A percentile compares a stretch with the other conserved stretches of the same genome.
These are phyloP conservation scores for Istiophorus platypterus DNA, from an alignment of 2,113 vertebrate genomes.

Conservation along the genomic window DNA sequence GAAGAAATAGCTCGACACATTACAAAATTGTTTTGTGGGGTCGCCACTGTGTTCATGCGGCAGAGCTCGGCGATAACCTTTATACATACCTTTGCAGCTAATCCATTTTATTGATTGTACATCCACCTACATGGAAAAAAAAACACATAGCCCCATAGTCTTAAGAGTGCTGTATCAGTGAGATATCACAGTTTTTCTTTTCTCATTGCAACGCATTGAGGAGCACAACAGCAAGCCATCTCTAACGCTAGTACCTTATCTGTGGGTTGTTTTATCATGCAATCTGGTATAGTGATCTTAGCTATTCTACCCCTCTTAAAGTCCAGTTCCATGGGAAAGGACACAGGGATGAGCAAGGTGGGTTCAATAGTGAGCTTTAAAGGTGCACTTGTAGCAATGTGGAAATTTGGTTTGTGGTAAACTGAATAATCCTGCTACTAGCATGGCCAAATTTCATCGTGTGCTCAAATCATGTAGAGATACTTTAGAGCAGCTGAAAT, in stretches of 20 bases:
- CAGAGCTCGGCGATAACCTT: slow-evolving; percentile 80
- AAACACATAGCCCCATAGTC: slow-evolving; percentile 55
- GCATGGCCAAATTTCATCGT: not conserved
- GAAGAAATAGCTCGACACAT: slow-evolving; percentile 75
- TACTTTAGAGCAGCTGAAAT: not conserved
- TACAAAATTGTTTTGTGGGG: slow-evolving; percentile 79
- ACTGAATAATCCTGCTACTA: slow-evolving; percentile 10
- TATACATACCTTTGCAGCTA: slow-evolving; percentile 81
- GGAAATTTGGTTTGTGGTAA: slow-evolving; percentile 4
- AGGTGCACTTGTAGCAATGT: slow-evolving; percentile 10
- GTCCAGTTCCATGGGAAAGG: slow-evolving; percentile 67
- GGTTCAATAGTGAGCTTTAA: slow-evolving; percentile 29
- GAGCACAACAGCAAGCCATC: slow-evolving; percentile 60
- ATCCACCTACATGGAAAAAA: slow-evolving; percentile 62
- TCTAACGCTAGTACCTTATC: slow-evolving; percentile 73
- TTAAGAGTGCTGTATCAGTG: slow-evolving; percentile 75
- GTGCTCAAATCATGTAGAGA: not conserved
- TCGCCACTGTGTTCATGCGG: slow-evolving; percentile 69
- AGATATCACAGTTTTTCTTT: slow-evolving; percentile 72
- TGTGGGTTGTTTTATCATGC: slow-evolving; percentile 67
- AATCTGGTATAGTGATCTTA: slow-evolving; percentile 69
- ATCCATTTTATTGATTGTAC: slow-evolving; percentile 86
- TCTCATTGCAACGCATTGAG: slow-evolving; percentile 62
- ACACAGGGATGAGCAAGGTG: slow-evolving; percentile 41
- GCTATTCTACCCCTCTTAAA: slow-evolving; percentile 67